phyloP scores from a whole-genome alignment of 2,888 invertebrate species.

The Patella depressa region DNA sequence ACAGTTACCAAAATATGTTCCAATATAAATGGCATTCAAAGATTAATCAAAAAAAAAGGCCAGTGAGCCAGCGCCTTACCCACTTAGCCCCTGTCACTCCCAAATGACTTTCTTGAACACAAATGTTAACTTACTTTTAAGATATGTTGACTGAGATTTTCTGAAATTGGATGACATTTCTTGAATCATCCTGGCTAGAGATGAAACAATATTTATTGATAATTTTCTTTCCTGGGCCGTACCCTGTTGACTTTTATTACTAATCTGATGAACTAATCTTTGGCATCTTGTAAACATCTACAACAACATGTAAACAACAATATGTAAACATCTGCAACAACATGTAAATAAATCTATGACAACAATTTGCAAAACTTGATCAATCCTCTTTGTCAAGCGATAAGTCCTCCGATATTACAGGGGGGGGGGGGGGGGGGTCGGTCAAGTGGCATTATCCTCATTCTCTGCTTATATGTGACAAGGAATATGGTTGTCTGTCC shows the following conservation, averaged over 20 bases:
- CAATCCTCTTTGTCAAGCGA: not conserved
- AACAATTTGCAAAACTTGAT: not conserved
- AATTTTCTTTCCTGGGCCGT: conserved; percentile 81
- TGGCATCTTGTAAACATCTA: conserved; percentile 76
- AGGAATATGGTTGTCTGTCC: no score
- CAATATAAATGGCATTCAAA: no score
- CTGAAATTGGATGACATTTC: conserved; percentile 88
- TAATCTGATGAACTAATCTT: conserved; percentile 76
- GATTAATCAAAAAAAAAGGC: no score
- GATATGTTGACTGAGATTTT: conserved; percentile 86
- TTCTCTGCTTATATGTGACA: no score
- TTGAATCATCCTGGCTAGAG: conserved; percentile 88
- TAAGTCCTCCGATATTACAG: no score
- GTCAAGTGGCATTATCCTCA: no score
- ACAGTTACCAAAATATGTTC: not conserved
- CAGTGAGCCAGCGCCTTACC: no score
- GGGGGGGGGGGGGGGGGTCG: no score
- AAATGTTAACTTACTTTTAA: conserved; percentile 77
- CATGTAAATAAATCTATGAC: not conserved
- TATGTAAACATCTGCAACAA: not conserved
- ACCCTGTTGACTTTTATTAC: conserved; percentile 62
- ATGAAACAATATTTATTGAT: conserved; percentile 86
- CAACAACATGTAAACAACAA: conserved; percentile 25
- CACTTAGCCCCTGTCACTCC: no score
- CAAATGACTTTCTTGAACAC: no score